These are phyloP conservation scores for Meandrina meandrites DNA, from an alignment of 92 coral and sea anemone species.

Conservation along the genomic window DNA sequence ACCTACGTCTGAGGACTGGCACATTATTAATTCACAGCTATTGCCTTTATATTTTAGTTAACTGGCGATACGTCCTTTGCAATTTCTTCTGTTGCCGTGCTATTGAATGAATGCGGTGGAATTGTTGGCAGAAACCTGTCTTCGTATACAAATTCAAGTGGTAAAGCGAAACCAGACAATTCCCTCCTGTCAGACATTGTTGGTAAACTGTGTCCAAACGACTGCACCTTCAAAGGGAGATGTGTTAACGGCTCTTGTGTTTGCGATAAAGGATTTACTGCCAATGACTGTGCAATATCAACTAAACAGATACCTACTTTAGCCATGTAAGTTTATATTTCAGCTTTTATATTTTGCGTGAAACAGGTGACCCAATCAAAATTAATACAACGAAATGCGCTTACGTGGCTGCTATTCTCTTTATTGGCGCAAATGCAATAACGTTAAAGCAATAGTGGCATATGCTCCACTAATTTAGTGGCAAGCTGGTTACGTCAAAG, in stretches of 20 bases:
- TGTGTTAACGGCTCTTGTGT: conserved; percentile 33
- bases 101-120: conserved; percentile 10
- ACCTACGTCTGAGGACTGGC: too few relatives aligned
- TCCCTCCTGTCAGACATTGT: background rate
- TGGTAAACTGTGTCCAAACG: conserved; percentile 37
- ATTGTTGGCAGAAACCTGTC: conserved; percentile 14
- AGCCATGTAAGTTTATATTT: too few relatives aligned
- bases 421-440: too few relatives aligned
- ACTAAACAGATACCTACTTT: too few relatives aligned
- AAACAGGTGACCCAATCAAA: too few relatives aligned
- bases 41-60: background rate
- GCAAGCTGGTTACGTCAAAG: too few relatives aligned
- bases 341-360: too few relatives aligned
- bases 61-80: conserved; percentile 4
- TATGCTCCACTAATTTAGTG: too few relatives aligned
- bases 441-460: too few relatives aligned
- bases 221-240: background rate
- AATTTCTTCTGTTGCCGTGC: background rate
- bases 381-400: too few relatives aligned
- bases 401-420: too few relatives aligned
- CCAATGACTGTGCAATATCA: conserved; percentile 44
- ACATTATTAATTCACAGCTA: too few relatives aligned
- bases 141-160: background rate
- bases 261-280: conserved; percentile 42
- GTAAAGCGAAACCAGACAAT: background rate